Evolutionary conservation across 1,140 invertebrate genomes (phyloP), one percentile per base, ranked within the genome.

Genomic region (Lucilia cuprina): DNA sequence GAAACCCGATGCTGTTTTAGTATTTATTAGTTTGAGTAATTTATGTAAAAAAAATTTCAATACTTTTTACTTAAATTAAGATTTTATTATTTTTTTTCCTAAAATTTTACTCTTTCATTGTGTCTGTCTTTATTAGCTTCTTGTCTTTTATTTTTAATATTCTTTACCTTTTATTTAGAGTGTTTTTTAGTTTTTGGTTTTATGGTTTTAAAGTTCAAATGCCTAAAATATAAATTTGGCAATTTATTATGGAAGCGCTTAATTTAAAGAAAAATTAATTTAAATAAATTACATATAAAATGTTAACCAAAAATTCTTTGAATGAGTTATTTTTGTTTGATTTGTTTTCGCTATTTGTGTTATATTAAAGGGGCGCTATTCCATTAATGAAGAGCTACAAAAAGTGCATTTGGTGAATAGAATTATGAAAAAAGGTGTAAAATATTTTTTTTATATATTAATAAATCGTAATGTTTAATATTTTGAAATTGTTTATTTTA

Each of bases 191-290:
- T 85, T 85, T 84, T 49, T 87, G 25, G 55, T 84, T 84, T 84
- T 47, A n/a, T 78, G 8, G 84, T 89, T 85, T 30, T 84, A 84
- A 84, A 41, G 41, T 89, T 86, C 87, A 85, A 84, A 86, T 88
- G 87, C 82, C 55, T 83, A 83, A 85, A 87, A 89, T 89, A 87
- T 87, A 83, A 89, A 89, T 89, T 89, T 89, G 88, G 88, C 88
- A 86, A 89, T 88, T 89, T 87, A 86, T 86, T 86, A 87, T 89
- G 88, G 88, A 89, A 89, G 88, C 88, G 88, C 88, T 89, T 89
- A 89, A 86, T 83, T 83, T 83, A 47, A 83, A 80, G 47, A 50
- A 50, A 80, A 80, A 80, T 10, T 1, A 12, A 55, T 10, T 55
- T 55, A 5, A 14, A 55, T 41, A 41, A 41, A 41, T 41, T 41